Base-by-base conservation (phyloP, 2,888 invertebrate species). In the Mellilla xanthometata region DNA sequence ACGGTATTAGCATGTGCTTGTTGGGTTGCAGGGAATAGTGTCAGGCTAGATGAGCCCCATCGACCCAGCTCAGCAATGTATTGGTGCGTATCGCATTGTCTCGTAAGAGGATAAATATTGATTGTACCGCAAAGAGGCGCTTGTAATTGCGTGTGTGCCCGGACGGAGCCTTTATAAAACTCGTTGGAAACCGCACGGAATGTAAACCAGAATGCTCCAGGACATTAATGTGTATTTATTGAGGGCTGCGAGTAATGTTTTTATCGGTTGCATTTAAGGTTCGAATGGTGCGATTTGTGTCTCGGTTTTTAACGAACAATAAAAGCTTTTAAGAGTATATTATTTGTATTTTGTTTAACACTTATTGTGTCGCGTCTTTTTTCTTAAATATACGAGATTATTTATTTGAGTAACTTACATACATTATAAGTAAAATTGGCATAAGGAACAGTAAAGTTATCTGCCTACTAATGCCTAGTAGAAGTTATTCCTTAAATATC, bases 221-320 rank as follows among this genome's bases (percentile, higher is more conserved):
- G 87, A 87, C 87, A 80, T 81, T 87, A 86, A 87, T 88, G 87
- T 89, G 83, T 88, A 89, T 88, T 89, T 89, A 89, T 89, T 86
- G 87, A 76, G 79, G 77, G 81, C 81, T 79, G 72, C 76, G 77
- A 75, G 82, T 88, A 88, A 87, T 88, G 87, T 89, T 89, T 88
- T 88, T 88, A 88, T 88, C 85, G 78, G 75, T 62, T 71, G 72
- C 67, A 73, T 76, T 79, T 74, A 73, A 74, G 62, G 63, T 61
- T 52, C 62, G 72, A 72, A 69, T 69, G 74, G 65, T 72, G 73
- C 77, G 76, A 81, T 77, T 75, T 67, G 69, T 68, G 72, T 64
- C 65, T 67, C 65, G 64, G 56, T 56, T 66, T 68, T 65, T 61
- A 60, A 66, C 61, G 63, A 62, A 60, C 60, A 62, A 19, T 19